Evolutionary conservation across 2,888 invertebrate species (phyloP).

Genomic region (Ochlodes sylvanus): DNA sequence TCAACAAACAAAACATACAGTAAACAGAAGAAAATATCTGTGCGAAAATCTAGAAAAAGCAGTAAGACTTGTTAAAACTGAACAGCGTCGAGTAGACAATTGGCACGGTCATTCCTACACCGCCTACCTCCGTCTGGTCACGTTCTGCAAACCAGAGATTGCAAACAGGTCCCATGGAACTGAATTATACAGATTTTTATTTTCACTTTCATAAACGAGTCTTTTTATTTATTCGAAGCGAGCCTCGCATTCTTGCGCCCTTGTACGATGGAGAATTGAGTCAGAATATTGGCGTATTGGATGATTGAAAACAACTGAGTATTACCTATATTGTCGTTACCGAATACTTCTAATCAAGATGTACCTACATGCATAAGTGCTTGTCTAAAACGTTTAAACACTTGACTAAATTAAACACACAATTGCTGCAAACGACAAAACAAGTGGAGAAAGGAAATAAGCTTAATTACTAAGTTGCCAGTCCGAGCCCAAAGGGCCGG

Average conservation of each 20-base stretch:
- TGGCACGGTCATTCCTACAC: conserved; percentile 65
- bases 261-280: background rate
- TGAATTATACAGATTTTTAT: conserved; percentile 69
- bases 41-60: conserved; percentile 32
- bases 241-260: conserved; percentile 45
- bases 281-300: background rate
- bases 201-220: conserved; percentile 66
- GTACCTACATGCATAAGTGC: conserved; percentile 39
- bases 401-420: conserved; percentile 55
- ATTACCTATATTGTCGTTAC: background rate
- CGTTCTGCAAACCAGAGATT: conserved; percentile 78
- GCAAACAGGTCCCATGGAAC: conserved; percentile 73
- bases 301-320: background rate
- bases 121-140: conserved; percentile 75
- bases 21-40: conserved; percentile 43
- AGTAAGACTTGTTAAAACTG: conserved; percentile 37
- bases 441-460: conserved; percentile 75
- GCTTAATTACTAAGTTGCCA: conserved; percentile 79
- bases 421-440: conserved; percentile 70
- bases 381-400: conserved; percentile 33
- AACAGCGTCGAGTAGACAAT: conserved; percentile 52
- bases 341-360: conserved; percentile 21
- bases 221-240: conserved; percentile 60
- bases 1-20: conserved; percentile 42
- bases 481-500: conserved; percentile 67